Evolutionary conservation across 1,140 invertebrate genomes (phyloP), one percentile per base, ranked within the genome.

Genomic region (Coptotermes formosanus): DNA sequence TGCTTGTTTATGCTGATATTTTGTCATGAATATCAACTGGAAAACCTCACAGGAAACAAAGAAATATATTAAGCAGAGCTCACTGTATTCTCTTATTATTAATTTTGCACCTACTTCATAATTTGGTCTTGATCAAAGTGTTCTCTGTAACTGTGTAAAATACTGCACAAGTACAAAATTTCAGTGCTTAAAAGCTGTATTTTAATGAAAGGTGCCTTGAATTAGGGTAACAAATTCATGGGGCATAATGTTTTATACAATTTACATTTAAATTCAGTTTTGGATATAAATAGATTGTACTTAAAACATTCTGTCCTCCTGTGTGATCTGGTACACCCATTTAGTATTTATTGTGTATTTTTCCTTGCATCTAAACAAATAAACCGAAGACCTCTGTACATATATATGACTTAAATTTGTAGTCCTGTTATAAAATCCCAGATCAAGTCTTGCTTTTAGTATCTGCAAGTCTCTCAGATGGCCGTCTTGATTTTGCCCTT

Each of bases 211-310:
- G 64, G 64, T 69, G 64, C 64, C 64, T 69, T 69, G 23, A 69
- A n/a, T 69, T 69, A 69, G 64, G 64, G 25, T 69, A 19, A 64
- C 16, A 64, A 69, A 30, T n/a, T n/a, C 64, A 69, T 25, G 3
- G 64, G 64, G n/a, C 14, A 69, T 69, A 69, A 64, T 69, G 12
- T n/a, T 69, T 9, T 30, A n/a, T 25, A 69, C 25, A 69, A n/a
- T n/a, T 69, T n/a, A 69, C 64, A 69, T 69, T 69, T 69, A 69
- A 69, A 69, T 69, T 69, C 64, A 69, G 52, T 69, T 69, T 69
- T 69, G 64, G 64, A 69, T 69, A 7, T 69, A 69, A 69, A 69
- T 69, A n/a, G n/a, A 69, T n/a, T 69, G 25, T 69, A 69, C 64
- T 69, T 69, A n/a, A 69, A n/a, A n/a, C 9, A 69, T n/a, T 69